Evolutionary conservation across 1,140 invertebrate species (phyloP).

Genomic region (Habropoda laboriosa): DNA sequence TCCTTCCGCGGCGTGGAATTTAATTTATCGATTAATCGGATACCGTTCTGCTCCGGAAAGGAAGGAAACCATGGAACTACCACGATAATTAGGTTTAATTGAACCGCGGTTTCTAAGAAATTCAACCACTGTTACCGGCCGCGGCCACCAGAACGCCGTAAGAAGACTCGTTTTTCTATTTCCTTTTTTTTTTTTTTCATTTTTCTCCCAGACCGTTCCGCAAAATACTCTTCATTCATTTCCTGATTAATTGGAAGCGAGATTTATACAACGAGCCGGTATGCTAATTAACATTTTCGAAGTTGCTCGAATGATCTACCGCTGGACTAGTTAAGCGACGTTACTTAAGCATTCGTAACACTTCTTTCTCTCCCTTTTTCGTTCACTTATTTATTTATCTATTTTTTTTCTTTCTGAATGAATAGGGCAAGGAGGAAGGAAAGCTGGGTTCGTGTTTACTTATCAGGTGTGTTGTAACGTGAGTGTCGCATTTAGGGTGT

Average conservation of each 20-base stretch:
- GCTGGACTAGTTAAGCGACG: not conserved
- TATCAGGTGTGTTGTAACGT: too few relatives aligned
- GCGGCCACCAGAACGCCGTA: not conserved
- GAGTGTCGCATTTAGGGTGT: too few relatives aligned
- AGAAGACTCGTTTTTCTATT: constrained; percentile 7
- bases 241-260: constrained; percentile 24
- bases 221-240: constrained; percentile 1
- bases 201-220: not conserved
- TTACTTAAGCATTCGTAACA: not conserved
- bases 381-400: too few relatives aligned
- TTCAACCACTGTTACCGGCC: constrained; percentile 17
- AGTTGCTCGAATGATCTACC: not conserved
- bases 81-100: constrained; percentile 40
- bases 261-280: not conserved
- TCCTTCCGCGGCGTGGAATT: constrained; percentile 33
- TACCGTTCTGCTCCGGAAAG: constrained; percentile 48
- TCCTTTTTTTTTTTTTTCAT: too few relatives aligned
- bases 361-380: not conserved
- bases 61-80: constrained; percentile 33
- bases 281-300: constrained; percentile 10
- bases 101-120: constrained; percentile 27
- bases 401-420: too few relatives aligned
- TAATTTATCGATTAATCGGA: constrained; percentile 49
- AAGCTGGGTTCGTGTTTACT: too few relatives aligned
- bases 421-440: too few relatives aligned